Percentiles rank a stretch among this genome's conserved stretches.
Conservation (phyloP, 1,140 invertebrate genomes). For the Orchestia grillus region DNA sequence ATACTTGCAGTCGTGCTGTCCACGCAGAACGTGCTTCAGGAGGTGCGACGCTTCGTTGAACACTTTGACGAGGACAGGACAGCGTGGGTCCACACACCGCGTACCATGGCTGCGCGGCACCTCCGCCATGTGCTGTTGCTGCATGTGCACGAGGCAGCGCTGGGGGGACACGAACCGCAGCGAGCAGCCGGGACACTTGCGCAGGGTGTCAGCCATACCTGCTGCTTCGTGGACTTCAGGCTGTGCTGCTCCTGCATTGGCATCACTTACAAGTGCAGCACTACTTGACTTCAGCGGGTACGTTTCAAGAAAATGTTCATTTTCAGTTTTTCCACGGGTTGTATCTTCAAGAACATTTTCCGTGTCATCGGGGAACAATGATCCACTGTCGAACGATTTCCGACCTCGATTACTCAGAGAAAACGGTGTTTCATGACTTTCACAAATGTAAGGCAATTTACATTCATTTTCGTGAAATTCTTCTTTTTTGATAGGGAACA, state of each 20-base stretch:
- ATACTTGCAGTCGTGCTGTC: not conserved
- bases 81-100: not conserved
- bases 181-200: slow-evolving; percentile 26
- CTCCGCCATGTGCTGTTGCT: slow-evolving; percentile 16
- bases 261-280: not conserved
- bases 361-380: not conserved
- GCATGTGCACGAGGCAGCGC: not conserved
- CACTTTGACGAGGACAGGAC: slow-evolving; percentile 28
- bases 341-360: not conserved
- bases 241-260: not conserved
- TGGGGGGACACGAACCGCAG: slow-evolving; percentile 6
- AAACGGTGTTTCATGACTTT: not conserved
- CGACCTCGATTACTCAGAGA: not conserved
- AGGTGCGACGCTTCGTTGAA: slow-evolving; percentile 5
- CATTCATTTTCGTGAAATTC: not conserved
- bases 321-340: not conserved
- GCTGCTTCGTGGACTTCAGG: not conserved
- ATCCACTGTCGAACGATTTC: not conserved
- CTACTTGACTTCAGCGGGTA: not conserved
- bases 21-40: not conserved
- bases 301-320: not conserved
- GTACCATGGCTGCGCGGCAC: not conserved
- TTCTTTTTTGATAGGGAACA: not conserved
- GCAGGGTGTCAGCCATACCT: not conserved
- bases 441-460: not conserved